Base-by-base conservation (phyloP, 2,113 vertebrate genomes). In the Neotoma lepida region DNA sequence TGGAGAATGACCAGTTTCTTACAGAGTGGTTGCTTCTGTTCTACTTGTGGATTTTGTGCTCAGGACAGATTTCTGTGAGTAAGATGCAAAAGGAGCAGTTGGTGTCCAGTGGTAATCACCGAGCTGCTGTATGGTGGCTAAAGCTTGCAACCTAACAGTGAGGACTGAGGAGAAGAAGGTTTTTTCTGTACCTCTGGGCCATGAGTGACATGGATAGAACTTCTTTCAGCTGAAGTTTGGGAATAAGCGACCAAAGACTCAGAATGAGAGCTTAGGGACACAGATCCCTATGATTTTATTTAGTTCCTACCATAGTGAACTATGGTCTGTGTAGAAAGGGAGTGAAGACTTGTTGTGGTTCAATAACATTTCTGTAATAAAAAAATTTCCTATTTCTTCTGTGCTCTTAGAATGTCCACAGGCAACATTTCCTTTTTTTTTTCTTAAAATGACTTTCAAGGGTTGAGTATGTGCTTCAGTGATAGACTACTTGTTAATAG, bases 331-430 rank as follows among this genome's bases (percentile, higher is more conserved):
- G 35, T 14, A 22, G 4, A 10, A 61, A 64, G 39, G 4, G 24
- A 9, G 9, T 24, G 51, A 24, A 20, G 41, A n/a, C n/a, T 77
- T 39, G 8, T 4, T 64, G 20, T 93, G 39, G 51, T 81, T n/a
- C 28, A n/a, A 15, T 46, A 51, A 28, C 44, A 33, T 49, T 84
- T 92, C 26, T 66, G n/a, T 51, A 90, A 61, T 39, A 74, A 93
- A 68, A 51, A 35, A 1, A 13, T 70, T 17, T 44, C 12, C 5
- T 8, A 13, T 77, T 93, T 66, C 56, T 9, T 84, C 7, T 10
- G 84, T 56, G 22, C 8, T 26, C 3, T 95, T 93, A 49, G n/a
- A 61, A 84, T 82, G 91, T 95, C 5, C 13, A 89, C 17, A 86
- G 3, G 41, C 6, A 24, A 54, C 39, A 63, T 56, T 13, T 46